Evolutionary conservation across 2,888 invertebrate species (phyloP).

Genomic region (Ochropleura leucogaster): DNA sequence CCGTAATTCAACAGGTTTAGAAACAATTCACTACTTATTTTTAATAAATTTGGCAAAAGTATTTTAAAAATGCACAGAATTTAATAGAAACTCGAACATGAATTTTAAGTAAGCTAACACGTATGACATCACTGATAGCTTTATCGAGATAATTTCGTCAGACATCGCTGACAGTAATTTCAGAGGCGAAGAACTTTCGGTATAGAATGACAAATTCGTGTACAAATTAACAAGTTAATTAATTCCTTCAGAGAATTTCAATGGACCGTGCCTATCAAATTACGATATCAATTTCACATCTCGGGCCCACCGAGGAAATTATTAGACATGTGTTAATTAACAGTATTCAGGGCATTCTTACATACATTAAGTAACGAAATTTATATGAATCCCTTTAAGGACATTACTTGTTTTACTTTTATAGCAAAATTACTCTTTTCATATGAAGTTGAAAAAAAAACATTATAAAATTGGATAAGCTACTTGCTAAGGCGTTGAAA

Average conservation of each 20-base stretch:
- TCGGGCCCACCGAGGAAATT: conserved; percentile 27
- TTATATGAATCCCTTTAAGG: conserved; percentile 2
- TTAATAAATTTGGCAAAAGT: no score
- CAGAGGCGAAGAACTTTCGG: conserved; percentile 8
- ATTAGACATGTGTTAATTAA: conserved; percentile 51
- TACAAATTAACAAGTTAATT: conserved; percentile 56
- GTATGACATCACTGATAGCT: conserved; percentile 20
- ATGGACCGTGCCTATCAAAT: conserved; percentile 54
- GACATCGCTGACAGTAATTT: conserved; percentile 34
- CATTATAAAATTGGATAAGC: no score
- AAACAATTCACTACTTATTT: no score
- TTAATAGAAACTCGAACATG: no score
- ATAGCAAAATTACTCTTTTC: conserved; percentile 7
- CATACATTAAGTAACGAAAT: conserved; percentile 38
- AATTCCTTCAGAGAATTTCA: conserved; percentile 46
- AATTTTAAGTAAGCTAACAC: no score
- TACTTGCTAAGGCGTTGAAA: no score
- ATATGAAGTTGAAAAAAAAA: no score
- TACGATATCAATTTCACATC: conserved; percentile 47
- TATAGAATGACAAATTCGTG: conserved; percentile 47
- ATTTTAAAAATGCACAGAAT: no score
- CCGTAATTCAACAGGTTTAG: no score
- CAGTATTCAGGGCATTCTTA: conserved; percentile 34
- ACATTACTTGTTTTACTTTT: not conserved
- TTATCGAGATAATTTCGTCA: conserved; percentile 47